Evolutionary conservation across 2,888 invertebrate species (phyloP).

Genomic region (Hipparchia semele): DNA sequence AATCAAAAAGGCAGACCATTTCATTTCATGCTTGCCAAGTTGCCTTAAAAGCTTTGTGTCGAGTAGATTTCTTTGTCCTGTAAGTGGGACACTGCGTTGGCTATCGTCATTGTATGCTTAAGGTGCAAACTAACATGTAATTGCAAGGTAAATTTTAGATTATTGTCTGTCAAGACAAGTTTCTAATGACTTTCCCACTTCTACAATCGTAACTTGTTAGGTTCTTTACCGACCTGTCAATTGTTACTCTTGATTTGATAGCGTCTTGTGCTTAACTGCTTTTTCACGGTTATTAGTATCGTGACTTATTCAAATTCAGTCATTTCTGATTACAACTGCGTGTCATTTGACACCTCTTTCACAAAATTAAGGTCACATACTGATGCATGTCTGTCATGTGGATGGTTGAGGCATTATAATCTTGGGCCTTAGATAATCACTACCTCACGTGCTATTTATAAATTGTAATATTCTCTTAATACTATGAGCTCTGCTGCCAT

Average conservation of each 20-base stretch:
- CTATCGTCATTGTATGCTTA: conserved; percentile 20
- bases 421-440: background rate
- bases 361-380: background rate
- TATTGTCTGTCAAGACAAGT: background rate
- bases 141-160: background rate
- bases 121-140: conserved; percentile 18
- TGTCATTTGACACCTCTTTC: background rate
- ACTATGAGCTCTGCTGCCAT: background rate
- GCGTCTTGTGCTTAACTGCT: no score
- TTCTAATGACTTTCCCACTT: background rate
- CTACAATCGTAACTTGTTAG: background rate
- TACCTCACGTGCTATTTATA: no score
- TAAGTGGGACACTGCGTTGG: conserved; percentile 29
- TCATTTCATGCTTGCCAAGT: conserved; percentile 32
- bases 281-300: background rate
- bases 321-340: background rate
- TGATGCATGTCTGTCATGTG: background rate
- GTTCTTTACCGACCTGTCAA: background rate
- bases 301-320: background rate
- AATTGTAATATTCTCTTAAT: background rate
- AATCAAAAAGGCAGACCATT: conserved; percentile 31
- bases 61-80: conserved; percentile 32
- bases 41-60: conserved; percentile 34
- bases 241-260: background rate
- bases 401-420: background rate